phyloP scores from a whole-genome alignment of 2,888 invertebrate species.

The Trichogramma evanescens region DNA sequence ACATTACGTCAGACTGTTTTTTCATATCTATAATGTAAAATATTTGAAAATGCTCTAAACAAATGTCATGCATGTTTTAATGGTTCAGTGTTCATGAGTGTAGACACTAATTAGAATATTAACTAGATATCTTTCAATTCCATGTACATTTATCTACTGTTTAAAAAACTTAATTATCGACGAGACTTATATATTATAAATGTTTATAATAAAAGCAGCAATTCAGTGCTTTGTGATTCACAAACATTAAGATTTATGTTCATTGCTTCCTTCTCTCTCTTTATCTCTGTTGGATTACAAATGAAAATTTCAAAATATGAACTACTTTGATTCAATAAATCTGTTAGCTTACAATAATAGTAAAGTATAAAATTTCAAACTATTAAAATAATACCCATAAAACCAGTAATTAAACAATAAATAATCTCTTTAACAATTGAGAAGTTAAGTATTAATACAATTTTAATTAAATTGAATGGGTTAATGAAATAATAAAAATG shows the following conservation, averaged over 20 bases:
- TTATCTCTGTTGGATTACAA: no score
- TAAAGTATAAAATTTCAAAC: no score
- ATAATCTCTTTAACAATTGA: no score
- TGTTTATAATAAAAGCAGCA: not conserved
- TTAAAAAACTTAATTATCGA: not conserved
- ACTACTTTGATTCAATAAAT: no score
- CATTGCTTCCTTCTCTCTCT: not conserved
- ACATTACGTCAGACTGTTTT: slow-evolving; percentile 8
- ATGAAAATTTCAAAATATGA: slow-evolving; percentile 3
- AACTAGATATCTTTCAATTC: slow-evolving; percentile 5
- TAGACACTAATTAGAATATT: slow-evolving; percentile 16
- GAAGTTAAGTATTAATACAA: no score
- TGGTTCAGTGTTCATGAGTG: slow-evolving; percentile 24
- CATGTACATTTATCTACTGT: not conserved
- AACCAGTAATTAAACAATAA: no score
- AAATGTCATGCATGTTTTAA: slow-evolving; percentile 24
- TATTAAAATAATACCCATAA: no score
- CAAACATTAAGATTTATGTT: not conserved
- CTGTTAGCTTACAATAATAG: no score
- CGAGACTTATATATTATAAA: no score
- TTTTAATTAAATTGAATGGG: not conserved
- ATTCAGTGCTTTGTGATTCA: not conserved
- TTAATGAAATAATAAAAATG: slow-evolving; percentile 6
- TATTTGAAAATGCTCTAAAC: slow-evolving; percentile 8
- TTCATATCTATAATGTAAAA: slow-evolving; percentile 15